These are phyloP conservation scores for Acheta domesticus DNA, from an alignment of 2,888 invertebrate species.

Conservation along the genomic window DNA sequence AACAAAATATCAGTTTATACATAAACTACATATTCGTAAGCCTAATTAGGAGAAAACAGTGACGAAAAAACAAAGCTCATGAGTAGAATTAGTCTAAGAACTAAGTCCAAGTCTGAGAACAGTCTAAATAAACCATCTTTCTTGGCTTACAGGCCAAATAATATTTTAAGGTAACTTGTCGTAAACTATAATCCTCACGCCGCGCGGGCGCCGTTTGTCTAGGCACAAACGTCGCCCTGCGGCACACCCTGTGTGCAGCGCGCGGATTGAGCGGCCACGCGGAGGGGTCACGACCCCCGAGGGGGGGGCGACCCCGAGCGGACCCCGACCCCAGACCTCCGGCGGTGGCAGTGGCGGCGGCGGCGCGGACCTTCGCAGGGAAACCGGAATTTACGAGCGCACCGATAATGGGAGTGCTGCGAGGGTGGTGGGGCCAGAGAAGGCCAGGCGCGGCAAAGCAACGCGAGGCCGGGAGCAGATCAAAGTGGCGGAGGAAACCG, in stretches of 20 bases:
- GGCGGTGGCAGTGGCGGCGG: neutral
- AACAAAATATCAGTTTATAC: too few species aligned
- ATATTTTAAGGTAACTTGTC: too few species aligned
- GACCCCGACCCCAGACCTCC: neutral
- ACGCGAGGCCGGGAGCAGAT: neutral
- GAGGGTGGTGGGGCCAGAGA: neutral
- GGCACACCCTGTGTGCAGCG: neutral
- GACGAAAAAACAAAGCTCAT: too few species aligned
- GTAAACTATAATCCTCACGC: too few species aligned
- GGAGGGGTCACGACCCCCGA: neutral
- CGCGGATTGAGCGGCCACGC: neutral
- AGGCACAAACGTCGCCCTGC: neutral
- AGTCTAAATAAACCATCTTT: too few species aligned
- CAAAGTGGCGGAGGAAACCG: too few species aligned
- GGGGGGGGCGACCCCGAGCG: neutral
- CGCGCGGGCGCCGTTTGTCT: too few species aligned
- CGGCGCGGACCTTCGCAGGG: neutral
- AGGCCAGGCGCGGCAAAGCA: neutral
- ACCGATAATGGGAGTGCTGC: constrained; percentile 18
- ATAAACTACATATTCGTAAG: too few species aligned
- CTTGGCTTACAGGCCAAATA: too few species aligned
- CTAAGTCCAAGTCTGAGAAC: too few species aligned
- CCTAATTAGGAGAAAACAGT: too few species aligned
- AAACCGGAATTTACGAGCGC: neutral
- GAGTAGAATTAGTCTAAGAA: too few species aligned